These are phyloP conservation scores for Microchrysa polita DNA, from an alignment of 2,888 invertebrate genomes.

Conservation along the genomic window DNA sequence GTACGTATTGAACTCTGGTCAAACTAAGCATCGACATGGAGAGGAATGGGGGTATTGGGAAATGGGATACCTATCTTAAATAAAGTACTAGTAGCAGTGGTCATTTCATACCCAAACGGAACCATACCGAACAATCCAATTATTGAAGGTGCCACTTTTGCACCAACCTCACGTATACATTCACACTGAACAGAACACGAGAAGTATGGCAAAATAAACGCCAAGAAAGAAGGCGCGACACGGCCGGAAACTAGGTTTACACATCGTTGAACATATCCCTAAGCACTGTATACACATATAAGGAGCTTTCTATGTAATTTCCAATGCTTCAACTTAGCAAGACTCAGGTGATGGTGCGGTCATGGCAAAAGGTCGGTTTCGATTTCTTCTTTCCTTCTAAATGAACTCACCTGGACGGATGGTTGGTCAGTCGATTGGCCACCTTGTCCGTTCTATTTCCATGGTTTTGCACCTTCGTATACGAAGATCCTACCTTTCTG, in stretches of 20 bases:
- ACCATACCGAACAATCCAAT: too few species aligned
- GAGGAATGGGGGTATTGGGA: too few species aligned
- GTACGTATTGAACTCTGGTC: too few species aligned
- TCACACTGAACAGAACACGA: neutral
- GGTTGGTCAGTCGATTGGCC: constrained; percentile 7
- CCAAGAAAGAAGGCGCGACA: neutral
- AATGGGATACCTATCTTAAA: too few species aligned
- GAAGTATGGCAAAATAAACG: neutral
- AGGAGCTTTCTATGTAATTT: neutral
- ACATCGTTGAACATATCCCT: constrained; percentile 35
- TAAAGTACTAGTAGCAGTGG: too few species aligned
- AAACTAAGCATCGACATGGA: too few species aligned
- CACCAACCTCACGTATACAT: neutral
- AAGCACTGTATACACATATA: too few species aligned
- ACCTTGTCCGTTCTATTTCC: neutral
- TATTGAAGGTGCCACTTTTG: neutral
- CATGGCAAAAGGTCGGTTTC: constrained; percentile 21
- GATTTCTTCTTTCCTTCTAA: constrained; percentile 10
- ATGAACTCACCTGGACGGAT: neutral
- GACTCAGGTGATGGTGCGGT: constrained; percentile 28
- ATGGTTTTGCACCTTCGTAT: constrained; percentile 29
- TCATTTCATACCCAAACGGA: too few species aligned
- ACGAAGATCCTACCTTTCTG: constrained; percentile 13
- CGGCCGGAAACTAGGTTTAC: constrained; percentile 35
- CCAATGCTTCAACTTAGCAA: neutral